A percentile compares a stretch with the other conserved stretches of the same genome.
Conservation (phyloP, 2,113 vertebrate species). For the Vombatus ursinus region DNA sequence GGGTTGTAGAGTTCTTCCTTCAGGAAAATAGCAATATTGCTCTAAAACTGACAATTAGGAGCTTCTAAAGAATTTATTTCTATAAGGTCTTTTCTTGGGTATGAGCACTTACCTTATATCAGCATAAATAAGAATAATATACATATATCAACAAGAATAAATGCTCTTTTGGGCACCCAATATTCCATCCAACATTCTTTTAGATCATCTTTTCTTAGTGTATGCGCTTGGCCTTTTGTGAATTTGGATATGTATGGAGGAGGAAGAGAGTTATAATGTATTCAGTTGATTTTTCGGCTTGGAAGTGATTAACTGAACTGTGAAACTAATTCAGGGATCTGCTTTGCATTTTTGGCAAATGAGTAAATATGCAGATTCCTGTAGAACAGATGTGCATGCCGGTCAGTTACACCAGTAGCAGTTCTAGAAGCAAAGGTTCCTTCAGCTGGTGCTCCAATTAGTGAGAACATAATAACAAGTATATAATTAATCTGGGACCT, state of each 20-base stretch:
- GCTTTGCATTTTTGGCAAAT: constrained; percentile 74
- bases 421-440: constrained; percentile 63
- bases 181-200: not conserved
- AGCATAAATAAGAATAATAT: not conserved
- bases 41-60: not conserved
- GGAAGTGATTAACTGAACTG: constrained; percentile 69
- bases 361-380: constrained; percentile 73
- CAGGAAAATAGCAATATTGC: constrained; percentile 41
- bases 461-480: constrained; percentile 62
- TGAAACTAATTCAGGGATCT: constrained; percentile 63
- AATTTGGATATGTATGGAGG: constrained; percentile 5
- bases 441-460: constrained; percentile 69
- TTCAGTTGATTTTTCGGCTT: constrained; percentile 67
- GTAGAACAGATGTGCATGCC: constrained; percentile 71
- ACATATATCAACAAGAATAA: not conserved
- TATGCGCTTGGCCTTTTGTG: constrained; percentile 5
- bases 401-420: constrained; percentile 50
- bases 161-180: not conserved
- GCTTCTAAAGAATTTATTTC: not conserved
- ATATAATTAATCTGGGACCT: constrained; percentile 69
- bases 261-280: not conserved
- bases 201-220: not conserved
- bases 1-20: not conserved
- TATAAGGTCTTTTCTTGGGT: not conserved
- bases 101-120: not conserved